phyloP scores from a whole-genome alignment of 2,113 vertebrate genomes.

The Ciconia boyciana region DNA sequence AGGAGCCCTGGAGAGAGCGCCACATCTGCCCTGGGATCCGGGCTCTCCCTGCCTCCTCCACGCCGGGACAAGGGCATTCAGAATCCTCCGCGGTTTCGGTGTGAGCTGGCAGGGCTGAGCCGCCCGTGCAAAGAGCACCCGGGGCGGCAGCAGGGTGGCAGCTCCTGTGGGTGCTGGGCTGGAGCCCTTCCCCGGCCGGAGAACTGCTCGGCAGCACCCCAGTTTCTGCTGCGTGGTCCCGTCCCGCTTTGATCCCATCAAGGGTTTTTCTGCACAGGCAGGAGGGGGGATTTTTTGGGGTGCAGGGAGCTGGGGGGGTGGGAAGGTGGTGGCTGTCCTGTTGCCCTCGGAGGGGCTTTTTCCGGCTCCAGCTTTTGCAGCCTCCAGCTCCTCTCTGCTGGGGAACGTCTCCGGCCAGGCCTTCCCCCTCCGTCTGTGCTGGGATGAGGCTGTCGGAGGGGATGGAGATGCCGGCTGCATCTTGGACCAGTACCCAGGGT shows the following conservation, averaged over 20 bases:
- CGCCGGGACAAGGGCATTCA: neutral
- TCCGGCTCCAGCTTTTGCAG: neutral
- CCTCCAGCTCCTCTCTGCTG: fast-evolving
- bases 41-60: neutral
- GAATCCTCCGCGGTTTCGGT: neutral
- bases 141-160: neutral
- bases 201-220: neutral
- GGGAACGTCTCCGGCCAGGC: neutral
- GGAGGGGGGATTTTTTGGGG: neutral
- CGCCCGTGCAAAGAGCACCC: neutral
- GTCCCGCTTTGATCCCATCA: neutral
- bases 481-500: neutral
- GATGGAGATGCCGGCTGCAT: neutral
- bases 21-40: fast-evolving
- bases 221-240: neutral
- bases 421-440: fast-evolving
- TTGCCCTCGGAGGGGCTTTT: neutral
- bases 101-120: neutral
- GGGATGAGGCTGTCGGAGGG: neutral
- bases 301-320: neutral
- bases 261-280: neutral
- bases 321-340: neutral
- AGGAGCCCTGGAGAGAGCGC: fast-evolving
- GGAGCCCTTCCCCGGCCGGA: fast-evolving
- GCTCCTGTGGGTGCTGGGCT: neutral